phyloP scores from a whole-genome alignment of 2,113 vertebrate genomes.

The Forbesichthys papilliferus region DNA sequence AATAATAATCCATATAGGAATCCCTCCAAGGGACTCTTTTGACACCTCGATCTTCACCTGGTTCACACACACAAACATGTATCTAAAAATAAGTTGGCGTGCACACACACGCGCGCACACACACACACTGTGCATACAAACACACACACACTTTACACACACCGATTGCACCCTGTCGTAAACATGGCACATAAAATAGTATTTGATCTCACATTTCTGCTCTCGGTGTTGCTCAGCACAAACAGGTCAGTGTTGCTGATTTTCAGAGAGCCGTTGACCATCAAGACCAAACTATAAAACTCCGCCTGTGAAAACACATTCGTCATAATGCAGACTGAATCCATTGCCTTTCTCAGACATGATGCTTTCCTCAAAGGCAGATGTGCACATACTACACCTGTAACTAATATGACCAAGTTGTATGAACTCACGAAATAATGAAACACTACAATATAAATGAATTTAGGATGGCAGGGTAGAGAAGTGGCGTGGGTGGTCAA shows the following conservation, averaged over 20 bases:
- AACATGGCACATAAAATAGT: not conserved
- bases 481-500: too few species aligned
- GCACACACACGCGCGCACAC: not conserved
- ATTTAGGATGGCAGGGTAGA: too few species aligned
- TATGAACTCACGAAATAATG: too few species aligned
- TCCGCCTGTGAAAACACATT: constrained; percentile 75
- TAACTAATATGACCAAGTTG: too few species aligned
- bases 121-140: not conserved
- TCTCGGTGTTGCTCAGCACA: constrained; percentile 76
- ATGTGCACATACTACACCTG: too few species aligned
- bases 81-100: not conserved
- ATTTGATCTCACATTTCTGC: constrained; percentile 77
- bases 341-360: too few species aligned
- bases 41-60: constrained; percentile 89
- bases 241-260: constrained; percentile 61
- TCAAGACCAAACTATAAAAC: constrained; percentile 83
- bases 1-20: constrained; percentile 93
- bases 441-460: too few species aligned
- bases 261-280: constrained; percentile 76
- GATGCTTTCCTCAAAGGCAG: too few species aligned
- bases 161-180: not conserved
- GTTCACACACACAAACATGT: not conserved
- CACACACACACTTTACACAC: not conserved
- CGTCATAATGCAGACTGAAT: not conserved
- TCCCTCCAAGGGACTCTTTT: constrained; percentile 83